These are phyloP conservation scores for Papilio gigon DNA, from an alignment of 2,888 invertebrate species.

Conservation along the genomic window DNA sequence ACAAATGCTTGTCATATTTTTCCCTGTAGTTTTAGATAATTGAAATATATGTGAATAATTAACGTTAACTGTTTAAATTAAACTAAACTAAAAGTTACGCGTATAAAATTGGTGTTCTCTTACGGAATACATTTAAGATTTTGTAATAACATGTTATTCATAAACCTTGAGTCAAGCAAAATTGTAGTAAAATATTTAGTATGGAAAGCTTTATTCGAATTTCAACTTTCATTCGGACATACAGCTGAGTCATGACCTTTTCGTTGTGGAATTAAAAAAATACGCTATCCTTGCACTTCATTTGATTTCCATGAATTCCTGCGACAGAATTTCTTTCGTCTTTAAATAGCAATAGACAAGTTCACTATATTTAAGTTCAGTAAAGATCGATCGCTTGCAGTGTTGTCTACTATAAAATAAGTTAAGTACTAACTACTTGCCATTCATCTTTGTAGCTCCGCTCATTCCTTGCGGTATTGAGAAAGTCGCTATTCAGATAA, in stretches of 20 bases:
- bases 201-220: neutral
- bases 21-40: neutral
- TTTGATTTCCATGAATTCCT: constrained; percentile 17
- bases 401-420: constrained; percentile 3
- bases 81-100: neutral
- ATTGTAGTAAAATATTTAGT: too few relatives aligned
- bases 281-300: constrained; percentile 1
- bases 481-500: constrained; percentile 13
- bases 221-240: neutral
- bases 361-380: neutral
- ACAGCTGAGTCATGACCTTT: neutral
- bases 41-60: neutral
- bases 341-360: constrained; percentile 2
- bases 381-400: constrained; percentile 8
- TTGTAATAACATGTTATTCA: neutral
- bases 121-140: neutral
- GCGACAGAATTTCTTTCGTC: neutral
- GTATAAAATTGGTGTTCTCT: neutral
- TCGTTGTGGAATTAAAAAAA: neutral
- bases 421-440: constrained; percentile 20
- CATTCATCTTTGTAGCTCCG: constrained; percentile 14
- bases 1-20: too few relatives aligned
- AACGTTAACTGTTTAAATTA: neutral
- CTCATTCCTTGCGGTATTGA: constrained; percentile 11
- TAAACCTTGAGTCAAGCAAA: neutral